These are phyloP conservation scores for Harpalus rufipes DNA, from an alignment of 2,888 invertebrate species.

Conservation along the genomic window DNA sequence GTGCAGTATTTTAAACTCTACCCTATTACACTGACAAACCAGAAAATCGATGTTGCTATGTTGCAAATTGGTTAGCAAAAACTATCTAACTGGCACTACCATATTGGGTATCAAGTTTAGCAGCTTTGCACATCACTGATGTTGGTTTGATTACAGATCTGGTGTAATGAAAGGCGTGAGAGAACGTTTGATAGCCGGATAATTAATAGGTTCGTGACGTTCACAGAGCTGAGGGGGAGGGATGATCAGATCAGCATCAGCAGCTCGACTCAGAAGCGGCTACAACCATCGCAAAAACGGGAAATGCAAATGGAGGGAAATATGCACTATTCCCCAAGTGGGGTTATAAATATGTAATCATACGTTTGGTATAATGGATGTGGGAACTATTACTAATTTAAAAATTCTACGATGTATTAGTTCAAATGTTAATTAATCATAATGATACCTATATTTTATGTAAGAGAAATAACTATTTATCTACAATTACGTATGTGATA, in stretches of 20 bases:
- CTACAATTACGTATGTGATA: too few relatives aligned
- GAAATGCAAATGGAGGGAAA: too few relatives aligned
- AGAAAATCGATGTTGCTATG: conserved; percentile 19
- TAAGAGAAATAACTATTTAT: too few relatives aligned
- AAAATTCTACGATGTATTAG: too few relatives aligned
- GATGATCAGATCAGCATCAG: neutral
- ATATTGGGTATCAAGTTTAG: conserved; percentile 42
- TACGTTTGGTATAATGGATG: too few relatives aligned
- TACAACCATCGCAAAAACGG: too few relatives aligned
- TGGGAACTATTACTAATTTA: too few relatives aligned
- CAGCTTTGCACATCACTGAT: conserved; percentile 31
- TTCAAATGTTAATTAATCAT: too few relatives aligned
- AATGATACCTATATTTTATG: too few relatives aligned
- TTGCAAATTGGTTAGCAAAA: conserved; percentile 26
- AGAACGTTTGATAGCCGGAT: conserved; percentile 56
- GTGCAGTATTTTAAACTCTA: neutral
- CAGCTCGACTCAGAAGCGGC: neutral
- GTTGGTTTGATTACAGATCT: conserved; percentile 56
- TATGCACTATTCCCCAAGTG: too few relatives aligned
- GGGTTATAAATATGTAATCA: too few relatives aligned
- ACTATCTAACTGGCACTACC: neutral
- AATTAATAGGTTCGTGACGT: conserved; percentile 51
- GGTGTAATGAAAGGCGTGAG: conserved; percentile 46
- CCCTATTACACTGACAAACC: neutral
- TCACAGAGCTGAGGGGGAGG: neutral